phyloP scores from a whole-genome alignment of 2,797 vertebrate species.

The Chanos chanos region DNA sequence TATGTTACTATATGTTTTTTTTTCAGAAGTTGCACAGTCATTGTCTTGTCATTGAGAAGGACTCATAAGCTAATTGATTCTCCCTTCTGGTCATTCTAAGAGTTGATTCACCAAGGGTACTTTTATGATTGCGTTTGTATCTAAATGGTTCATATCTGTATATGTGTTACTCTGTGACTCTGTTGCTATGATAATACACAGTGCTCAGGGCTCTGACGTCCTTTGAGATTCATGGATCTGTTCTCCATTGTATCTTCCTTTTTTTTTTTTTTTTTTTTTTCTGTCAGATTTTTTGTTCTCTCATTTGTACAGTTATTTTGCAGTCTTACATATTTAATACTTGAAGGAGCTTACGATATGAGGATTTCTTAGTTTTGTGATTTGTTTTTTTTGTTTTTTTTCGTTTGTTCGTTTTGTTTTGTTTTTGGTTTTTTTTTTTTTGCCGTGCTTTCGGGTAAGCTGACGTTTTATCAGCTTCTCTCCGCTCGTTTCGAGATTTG shows the following conservation, averaged over 20 bases:
- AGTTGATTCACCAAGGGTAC: no score
- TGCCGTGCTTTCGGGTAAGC: conserved; percentile 58
- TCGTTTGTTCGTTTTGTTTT: no score
- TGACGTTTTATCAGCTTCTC: conserved; percentile 48
- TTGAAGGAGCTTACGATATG: conserved; percentile 66
- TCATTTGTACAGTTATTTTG: conserved; percentile 39
- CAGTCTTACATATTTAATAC: conserved; percentile 61
- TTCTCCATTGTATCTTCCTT: no score
- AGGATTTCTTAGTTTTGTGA: conserved; percentile 41
- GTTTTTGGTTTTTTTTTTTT: no score
- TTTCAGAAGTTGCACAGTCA: no score
- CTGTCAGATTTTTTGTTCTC: conserved; percentile 23
- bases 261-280: conserved; percentile 13
- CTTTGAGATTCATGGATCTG: no score
- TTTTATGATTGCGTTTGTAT: neutral
- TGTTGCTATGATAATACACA: conserved; percentile 6
- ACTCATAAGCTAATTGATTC: neutral
- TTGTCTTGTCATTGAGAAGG: neutral
- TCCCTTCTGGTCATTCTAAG: neutral
- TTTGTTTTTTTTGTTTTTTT: conserved; percentile 48
- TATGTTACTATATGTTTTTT: neutral
- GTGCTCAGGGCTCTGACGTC: no score
- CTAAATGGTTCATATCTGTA: no score
- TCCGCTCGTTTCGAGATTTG: neutral
- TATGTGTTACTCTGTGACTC: neutral